Evolutionary conservation across 2,888 invertebrate species (phyloP).

Genomic region (Sphaerophoria rueppellii): DNA sequence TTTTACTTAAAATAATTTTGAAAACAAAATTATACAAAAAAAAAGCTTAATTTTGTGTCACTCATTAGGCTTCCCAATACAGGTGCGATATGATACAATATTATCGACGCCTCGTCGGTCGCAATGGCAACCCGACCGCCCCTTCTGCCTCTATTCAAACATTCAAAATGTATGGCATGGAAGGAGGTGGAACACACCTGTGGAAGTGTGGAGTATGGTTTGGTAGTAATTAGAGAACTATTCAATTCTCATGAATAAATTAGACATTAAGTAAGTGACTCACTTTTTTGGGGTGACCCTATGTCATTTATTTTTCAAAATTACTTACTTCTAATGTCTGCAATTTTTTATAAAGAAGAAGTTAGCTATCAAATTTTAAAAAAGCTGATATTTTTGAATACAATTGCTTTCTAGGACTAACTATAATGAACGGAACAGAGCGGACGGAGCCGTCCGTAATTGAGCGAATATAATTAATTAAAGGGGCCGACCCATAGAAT

Average conservation of each 20-base stretch:
- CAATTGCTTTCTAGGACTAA: too few species aligned
- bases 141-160: conserved; percentile 43
- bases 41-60: conserved; percentile 12
- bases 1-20: conserved; percentile 14
- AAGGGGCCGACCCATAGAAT: too few species aligned
- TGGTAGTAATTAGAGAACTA: conserved; percentile 59
- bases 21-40: neutral
- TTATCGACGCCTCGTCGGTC: too few species aligned
- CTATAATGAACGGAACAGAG: too few species aligned
- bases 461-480: too few species aligned
- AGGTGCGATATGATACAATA: conserved; percentile 20
- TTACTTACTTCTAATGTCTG: neutral
- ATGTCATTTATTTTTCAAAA: neutral
- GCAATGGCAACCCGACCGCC: too few species aligned
- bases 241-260: conserved; percentile 64
- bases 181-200: conserved; percentile 58
- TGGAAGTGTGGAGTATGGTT: conserved; percentile 46
- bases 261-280: conserved; percentile 22
- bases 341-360: too few species aligned
- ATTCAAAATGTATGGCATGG: conserved; percentile 40
- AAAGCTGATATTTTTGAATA: too few species aligned
- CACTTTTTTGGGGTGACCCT: conserved; percentile 3
- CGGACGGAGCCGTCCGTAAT: too few species aligned
- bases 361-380: too few species aligned
- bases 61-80: conserved; percentile 30